Conservation (phyloP, 2,113 vertebrate genomes). For the Cryptoleucopteryx plumbea region DNA sequence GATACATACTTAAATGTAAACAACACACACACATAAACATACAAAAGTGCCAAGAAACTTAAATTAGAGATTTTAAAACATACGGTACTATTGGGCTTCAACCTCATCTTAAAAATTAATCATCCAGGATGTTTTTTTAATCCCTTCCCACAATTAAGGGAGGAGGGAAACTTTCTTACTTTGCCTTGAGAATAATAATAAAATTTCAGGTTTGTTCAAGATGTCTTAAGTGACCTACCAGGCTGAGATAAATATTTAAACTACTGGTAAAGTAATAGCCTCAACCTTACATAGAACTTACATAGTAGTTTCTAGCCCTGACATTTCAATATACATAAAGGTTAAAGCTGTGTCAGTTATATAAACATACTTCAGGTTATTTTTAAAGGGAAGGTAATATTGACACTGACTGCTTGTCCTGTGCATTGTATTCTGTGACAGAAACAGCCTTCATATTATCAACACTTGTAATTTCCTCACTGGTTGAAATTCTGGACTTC, state of each 20-base stretch:
- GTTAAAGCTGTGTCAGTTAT: neutral
- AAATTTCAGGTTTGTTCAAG: neutral
- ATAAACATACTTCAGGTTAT: neutral
- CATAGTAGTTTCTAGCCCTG: neutral
- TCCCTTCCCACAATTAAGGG: neutral
- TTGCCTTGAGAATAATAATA: neutral
- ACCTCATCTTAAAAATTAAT: neutral
- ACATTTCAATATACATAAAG: neutral
- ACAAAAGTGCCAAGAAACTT: neutral
- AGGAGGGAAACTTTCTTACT: neutral
- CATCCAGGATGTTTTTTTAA: neutral
- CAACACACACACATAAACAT: neutral
- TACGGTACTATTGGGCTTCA: neutral
- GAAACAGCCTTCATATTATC: neutral
- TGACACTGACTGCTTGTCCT: neutral
- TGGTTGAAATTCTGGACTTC: neutral
- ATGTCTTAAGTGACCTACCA: neutral
- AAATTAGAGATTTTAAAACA: neutral
- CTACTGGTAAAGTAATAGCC: neutral
- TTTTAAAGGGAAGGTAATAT: neutral
- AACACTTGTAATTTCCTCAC: neutral
- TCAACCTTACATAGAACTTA: neutral
- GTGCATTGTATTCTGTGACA: neutral
- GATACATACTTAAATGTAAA: neutral
- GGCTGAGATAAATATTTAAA: neutral